These are phyloP conservation scores for Styela plicata DNA, from an alignment of 23 tunicate species.

Conservation along the genomic window DNA sequence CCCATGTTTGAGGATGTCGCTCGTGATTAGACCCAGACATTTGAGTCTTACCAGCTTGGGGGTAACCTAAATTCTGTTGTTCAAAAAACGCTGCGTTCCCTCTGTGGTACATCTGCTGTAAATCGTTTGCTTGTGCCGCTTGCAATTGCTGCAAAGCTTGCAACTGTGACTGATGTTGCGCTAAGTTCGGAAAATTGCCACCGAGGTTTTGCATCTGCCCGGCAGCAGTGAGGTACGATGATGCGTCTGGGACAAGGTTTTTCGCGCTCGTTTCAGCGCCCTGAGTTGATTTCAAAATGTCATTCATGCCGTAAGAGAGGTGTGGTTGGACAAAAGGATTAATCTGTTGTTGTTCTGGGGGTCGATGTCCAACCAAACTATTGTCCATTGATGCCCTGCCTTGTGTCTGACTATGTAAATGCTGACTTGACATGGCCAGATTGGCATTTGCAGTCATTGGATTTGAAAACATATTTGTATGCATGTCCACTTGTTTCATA, in stretches of 20 bases:
- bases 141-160: slow-evolving; percentile 24
- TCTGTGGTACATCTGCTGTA: slow-evolving; percentile 16
- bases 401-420: neutral
- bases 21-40: neutral
- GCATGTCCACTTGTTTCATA: slow-evolving; percentile 6
- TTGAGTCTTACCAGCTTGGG: neutral
- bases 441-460: neutral
- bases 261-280: neutral
- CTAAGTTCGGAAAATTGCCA: neutral
- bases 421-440: neutral
- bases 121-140: slow-evolving; percentile 6
- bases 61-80: neutral
- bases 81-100: neutral
- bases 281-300: neutral
- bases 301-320: neutral
- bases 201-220: neutral
- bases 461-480: neutral
- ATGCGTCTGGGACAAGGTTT: neutral
- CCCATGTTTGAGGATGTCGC: neutral
- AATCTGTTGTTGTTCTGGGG: neutral
- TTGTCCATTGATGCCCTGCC: neutral
- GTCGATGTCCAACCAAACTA: neutral
- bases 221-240: neutral
- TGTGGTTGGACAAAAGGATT: neutral
- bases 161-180: slow-evolving; percentile 6